Evolutionary conservation across 2,113 vertebrate genomes (phyloP), one percentile per base, ranked within the genome.

Genomic region (Vidua chalybeata): DNA sequence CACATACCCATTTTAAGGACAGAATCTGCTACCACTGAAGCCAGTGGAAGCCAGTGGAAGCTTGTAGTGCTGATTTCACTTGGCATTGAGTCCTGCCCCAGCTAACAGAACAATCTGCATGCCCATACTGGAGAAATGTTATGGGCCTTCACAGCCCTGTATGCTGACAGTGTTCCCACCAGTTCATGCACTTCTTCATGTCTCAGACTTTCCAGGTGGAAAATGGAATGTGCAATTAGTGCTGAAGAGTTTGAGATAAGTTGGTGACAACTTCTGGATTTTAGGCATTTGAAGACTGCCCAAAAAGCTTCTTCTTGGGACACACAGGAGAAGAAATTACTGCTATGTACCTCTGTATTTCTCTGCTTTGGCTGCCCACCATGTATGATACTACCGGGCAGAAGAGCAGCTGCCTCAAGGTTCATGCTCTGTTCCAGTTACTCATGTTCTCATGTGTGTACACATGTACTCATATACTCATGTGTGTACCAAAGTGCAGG

Each of bases 341-440:
- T 64, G 11, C 41, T 56, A 37, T 56, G 7, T 13, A 41, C 7
- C 7, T 52, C 31, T 45, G 37, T 31, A 27, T 59, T 75, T 22
- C 39, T 78, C 72, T 81, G 18, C 8, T 71, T 81, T 74, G 48
- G 5, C 27, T 75, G 26, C 7, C 12, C 15, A 63, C 8, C 4
- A 3, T 64, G 6, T 28, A 52, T 12, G 24, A 85, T 83, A 24
- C 7, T 49, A 61, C 3, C 59, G 27, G 30, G 15, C 15, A 77
- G 20, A 79, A 61, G 6, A 75, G 12, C 41, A 56, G 35, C 4
- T 71, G 26, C 16, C n/a, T 46, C 35, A 62, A 26, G 14, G 9
- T 31, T 86, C 10, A 51, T 63, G 31, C 0, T 0, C 2, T 33
- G 79, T 69, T 51, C 39, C 15, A 43, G 27, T 62, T 71, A 8